Conservation (phyloP, 1,140 invertebrate species). For the Drosophila malerkotliana region DNA sequence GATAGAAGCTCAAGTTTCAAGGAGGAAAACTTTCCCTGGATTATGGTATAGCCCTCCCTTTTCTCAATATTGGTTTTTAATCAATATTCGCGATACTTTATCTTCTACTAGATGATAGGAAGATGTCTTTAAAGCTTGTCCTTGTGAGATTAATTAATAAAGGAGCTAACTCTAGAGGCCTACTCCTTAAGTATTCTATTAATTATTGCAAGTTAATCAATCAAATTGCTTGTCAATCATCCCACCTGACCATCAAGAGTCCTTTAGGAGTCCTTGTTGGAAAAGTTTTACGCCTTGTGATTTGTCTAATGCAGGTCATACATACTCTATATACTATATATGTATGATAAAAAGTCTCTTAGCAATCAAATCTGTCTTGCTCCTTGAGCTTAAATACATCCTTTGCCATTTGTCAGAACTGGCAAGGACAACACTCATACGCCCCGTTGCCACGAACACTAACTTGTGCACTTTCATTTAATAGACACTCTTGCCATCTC, state of each 20-base stretch:
- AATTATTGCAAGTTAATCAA: constrained; percentile 21
- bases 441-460: constrained; percentile 23
- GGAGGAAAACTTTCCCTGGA: background rate
- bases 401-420: constrained; percentile 42
- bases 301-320: constrained; percentile 45
- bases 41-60: too few relatives aligned
- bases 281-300: constrained; percentile 44
- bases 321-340: constrained; percentile 4
- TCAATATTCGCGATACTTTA: constrained; percentile 8
- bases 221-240: background rate
- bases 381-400: constrained; percentile 31
- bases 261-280: constrained; percentile 9
- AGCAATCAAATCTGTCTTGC: constrained; percentile 36
- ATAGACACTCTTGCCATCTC: constrained; percentile 35
- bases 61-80: constrained; percentile 17
- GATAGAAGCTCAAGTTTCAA: constrained; percentile 1
- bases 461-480: constrained; percentile 56
- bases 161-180: background rate
- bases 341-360: constrained; percentile 1
- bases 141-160: too few relatives aligned
- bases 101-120: too few relatives aligned
- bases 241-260: background rate
- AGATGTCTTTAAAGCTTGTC: too few relatives aligned
- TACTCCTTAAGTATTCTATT: background rate
- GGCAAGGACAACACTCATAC: constrained; percentile 35